Evolutionary conservation across 2,113 vertebrate species (phyloP).

Genomic region (Leucoraja erinaceus): DNA sequence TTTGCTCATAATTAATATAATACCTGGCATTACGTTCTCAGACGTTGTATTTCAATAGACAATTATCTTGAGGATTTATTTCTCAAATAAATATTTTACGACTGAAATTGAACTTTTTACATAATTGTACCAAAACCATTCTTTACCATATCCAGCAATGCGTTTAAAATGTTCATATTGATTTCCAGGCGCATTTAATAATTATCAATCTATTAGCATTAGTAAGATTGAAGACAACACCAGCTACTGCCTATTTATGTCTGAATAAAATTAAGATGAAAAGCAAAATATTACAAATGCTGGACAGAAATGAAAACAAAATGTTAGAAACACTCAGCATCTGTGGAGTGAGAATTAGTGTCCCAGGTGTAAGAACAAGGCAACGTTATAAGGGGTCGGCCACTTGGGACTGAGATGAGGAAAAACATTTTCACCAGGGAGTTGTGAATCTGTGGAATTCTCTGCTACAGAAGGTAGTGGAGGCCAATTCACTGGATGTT

Average conservation of each 20-base stretch:
- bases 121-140: not conserved
- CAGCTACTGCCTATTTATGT: not conserved
- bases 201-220: not conserved
- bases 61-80: not conserved
- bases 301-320: too few relatives aligned
- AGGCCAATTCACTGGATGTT: too few relatives aligned
- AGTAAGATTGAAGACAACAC: not conserved
- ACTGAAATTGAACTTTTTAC: not conserved
- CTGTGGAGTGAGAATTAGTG: not conserved
- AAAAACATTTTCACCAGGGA: too few relatives aligned
- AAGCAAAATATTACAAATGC: too few relatives aligned
- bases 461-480: too few relatives aligned
- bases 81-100: not conserved
- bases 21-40: not conserved
- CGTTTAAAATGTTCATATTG: not conserved
- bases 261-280: not conserved
- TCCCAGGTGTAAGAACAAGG: not conserved
- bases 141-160: not conserved
- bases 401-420: too few relatives aligned
- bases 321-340: not conserved
- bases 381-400: too few relatives aligned
- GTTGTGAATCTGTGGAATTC: too few relatives aligned
- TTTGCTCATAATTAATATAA: too few relatives aligned
- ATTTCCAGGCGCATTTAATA: not conserved
- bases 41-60: not conserved